Evolutionary conservation across 2,797 vertebrate genomes (phyloP), one percentile per base, ranked within the genome.

Genomic region (Muraenolepis orangiensis): DNA sequence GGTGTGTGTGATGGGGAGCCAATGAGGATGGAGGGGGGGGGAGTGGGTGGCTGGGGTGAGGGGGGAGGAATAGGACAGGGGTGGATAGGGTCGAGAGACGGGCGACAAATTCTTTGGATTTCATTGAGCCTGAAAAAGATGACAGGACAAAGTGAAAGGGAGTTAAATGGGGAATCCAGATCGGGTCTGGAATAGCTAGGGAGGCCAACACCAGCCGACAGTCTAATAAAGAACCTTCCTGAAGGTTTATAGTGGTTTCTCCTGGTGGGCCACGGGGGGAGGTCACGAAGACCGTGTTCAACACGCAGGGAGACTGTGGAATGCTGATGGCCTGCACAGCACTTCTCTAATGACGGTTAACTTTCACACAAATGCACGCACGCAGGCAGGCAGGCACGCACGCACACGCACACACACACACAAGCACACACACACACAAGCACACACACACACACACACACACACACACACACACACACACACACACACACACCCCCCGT

Each of bases 1-100:
- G 85, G 84, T 74, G 74, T 82, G 74, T 82, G 84, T 78, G 74
- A 84, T 80, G 78, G 73, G 78, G 87, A 88, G 75, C 80, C 73
- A 81, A 1, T 46, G 16, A n/a, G 42, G 42, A 18, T 46, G 2
- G n/a, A 6, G 51, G 51, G n/a, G 51, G 51, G 51, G 20, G 51
- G 20, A 5, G 46, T n/a, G 46, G 46, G 20, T 4, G 18, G 36
- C 5, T 4, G 5, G 36, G 36, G 12, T 10, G 32, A 34, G 32
- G 7, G 3, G 32, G 7, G 32, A 34, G n/a, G n/a, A n/a, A n/a
- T n/a, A n/a, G n/a, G 77, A 23, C 8, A 69, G 34, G n/a, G 68
- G 20, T n/a, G n/a, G n/a, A n/a, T n/a, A n/a, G n/a, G 29, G 28
- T n/a, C 13, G 16, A 6, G 51, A 32, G 46, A 42, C 18, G 20